Evolutionary conservation across 1,140 invertebrate species (phyloP).

Genomic region (Pygmarrhopalites habei): DNA sequence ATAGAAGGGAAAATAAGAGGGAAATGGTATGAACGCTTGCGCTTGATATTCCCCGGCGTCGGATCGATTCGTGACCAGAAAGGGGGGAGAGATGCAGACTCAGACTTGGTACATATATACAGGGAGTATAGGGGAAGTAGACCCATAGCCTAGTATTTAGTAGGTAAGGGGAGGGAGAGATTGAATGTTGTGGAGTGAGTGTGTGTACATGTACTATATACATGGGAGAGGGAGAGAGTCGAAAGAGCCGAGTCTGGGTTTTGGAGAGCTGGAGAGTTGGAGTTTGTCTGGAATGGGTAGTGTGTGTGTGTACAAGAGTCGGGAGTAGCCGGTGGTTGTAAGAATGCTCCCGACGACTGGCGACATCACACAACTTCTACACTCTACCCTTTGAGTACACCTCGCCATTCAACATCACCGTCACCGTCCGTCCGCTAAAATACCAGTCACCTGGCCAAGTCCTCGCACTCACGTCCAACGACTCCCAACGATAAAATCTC

Average conservation of each 20-base stretch:
- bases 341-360: constrained; percentile 2
- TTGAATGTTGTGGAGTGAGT: background rate
- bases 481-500: constrained; percentile 29
- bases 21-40: background rate
- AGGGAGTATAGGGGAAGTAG: background rate
- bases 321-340: constrained; percentile 10
- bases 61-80: constrained; percentile 18
- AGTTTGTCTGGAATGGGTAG: background rate
- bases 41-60: background rate
- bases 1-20: background rate
- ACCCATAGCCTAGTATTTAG: background rate
- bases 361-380: background rate
- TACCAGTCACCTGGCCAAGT: constrained; percentile 34
- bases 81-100: constrained; percentile 4
- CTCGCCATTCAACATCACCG: constrained; percentile 29
- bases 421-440: constrained; percentile 26
- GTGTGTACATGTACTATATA: background rate
- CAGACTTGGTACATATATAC: background rate
- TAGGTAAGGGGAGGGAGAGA: background rate
- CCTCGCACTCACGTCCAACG: constrained; percentile 25
- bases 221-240: background rate
- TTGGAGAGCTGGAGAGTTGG: background rate
- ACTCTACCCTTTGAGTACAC: constrained; percentile 26
- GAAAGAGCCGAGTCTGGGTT: background rate
- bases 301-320: background rate